These are phyloP conservation scores for Hololepta plana DNA, from an alignment of 2,888 invertebrate genomes.

Conservation along the genomic window DNA sequence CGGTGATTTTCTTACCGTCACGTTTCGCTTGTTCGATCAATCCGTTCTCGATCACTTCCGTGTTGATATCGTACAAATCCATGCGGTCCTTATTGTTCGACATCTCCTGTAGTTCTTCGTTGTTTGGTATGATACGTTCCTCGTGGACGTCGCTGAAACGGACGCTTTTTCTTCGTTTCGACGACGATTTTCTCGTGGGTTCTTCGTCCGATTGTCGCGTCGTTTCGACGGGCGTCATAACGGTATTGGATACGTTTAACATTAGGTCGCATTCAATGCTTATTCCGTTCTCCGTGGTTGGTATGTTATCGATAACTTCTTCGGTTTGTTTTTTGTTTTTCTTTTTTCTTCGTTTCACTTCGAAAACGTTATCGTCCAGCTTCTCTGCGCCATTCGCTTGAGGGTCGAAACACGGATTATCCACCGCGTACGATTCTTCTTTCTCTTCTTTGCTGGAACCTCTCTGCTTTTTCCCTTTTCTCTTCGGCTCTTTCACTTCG, in stretches of 20 bases:
- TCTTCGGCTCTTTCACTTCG: constrained; percentile 6
- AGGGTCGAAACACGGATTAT: constrained; percentile 1
- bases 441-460: constrained; percentile 1
- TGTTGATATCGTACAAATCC: constrained; percentile 12
- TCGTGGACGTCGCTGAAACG: constrained; percentile 18
- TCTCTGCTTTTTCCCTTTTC: constrained; percentile 3
- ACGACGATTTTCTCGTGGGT: too few relatives aligned
- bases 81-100: constrained; percentile 7
- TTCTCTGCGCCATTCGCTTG: constrained; percentile 2
- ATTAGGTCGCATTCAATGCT: constrained; percentile 9
- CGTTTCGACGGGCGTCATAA: constrained; percentile 1
- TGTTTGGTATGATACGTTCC: constrained; percentile 18
- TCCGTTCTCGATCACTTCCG: constrained; percentile 9
- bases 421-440: constrained; percentile 2
- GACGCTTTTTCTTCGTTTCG: constrained; percentile 12
- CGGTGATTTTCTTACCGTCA: constrained; percentile 5
- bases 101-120: constrained; percentile 12
- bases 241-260: constrained; percentile 10
- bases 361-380: constrained; percentile 4
- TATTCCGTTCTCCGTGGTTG: too few relatives aligned
- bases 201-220: too few relatives aligned
- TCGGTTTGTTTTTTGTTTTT: too few relatives aligned
- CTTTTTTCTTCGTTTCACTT: constrained; percentile 11
- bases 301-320: not conserved
- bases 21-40: constrained; percentile 9